Evolutionary conservation across 2,797 vertebrate species (phyloP), one percentile per base, ranked within the genome.

Genomic region (Lepus oiostolus): DNA sequence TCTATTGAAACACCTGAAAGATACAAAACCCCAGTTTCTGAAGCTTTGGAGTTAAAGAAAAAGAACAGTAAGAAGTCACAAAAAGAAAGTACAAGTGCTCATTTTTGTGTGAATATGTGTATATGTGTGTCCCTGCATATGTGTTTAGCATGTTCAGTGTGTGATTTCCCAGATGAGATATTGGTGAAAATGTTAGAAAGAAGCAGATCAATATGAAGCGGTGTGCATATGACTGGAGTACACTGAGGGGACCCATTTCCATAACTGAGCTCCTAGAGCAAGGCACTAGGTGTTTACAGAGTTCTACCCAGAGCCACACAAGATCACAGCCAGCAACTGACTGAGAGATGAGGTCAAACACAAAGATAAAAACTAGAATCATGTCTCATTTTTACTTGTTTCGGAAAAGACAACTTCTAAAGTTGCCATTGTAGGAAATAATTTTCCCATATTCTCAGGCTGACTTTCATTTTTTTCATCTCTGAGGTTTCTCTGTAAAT

Each of bases 401-500:
- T 71, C 13, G 62, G 65, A 26, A 85, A 83, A 91, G 81, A 81
- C 35, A 88, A 90, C 76, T 79, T 82, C 19, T 54, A 82, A 75
- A 94, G 80, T 93, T 96, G 13, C 58, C 65, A 65, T 92, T 71
- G 52, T 65, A 83, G 54, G 32, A 97, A 94, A 94, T 95, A 90
- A 91, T 90, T n/a, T 75, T 90, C 54, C 77, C 28, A 17, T 95
- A 94, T 97, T 95, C 86, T 95, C 92, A 95, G 24, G 87, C 90
- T 88, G 74, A 35, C 63, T 96, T 96, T 95, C 75, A 81, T 89
- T 79, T 58, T 88, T 91, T 92, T 94, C 52, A 16, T 88, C 2
- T 87, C 77, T 91, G 86, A 96, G 17, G 21, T 90, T 96, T 96
- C 96, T 94, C 91, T 93, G 47, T 88, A 94, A 95, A 93, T 91